Base-by-base conservation (phyloP, 2,113 vertebrate genomes). In the Symphodus melops region DNA sequence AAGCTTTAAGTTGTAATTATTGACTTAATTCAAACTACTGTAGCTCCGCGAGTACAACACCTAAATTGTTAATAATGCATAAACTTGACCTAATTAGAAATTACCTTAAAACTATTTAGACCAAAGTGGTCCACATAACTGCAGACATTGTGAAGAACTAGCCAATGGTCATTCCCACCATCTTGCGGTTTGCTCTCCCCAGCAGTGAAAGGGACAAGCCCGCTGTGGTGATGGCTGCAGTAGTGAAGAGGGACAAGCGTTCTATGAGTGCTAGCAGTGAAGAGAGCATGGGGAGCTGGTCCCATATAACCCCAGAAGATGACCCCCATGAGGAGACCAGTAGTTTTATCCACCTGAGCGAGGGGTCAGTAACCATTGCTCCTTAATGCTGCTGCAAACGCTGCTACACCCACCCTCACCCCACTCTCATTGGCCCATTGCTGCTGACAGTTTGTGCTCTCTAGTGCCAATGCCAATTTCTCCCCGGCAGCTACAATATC, bases 221-320 rank as follows among this genome's bases (percentile, higher is more conserved):
- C 59, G 71, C 85, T 0, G 93, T 91, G 82, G 2, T 74, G 82
- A 81, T 92, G 87, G 77, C 95, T 75, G 88, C 82, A 37, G 93
- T 90, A 94, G 57, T 83, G 85, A 92, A 91, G 1, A 91, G 94
- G 66, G 96, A 96, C 74, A 92, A 93, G 65, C 95, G 94, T 79
- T 93, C 88, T 85, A 94, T 94, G 77, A 95, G 93, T 5, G 94
- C 95, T 93, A 97, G 97, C 95, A 97, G 97, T 73, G 97, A 97
- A 74, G 98, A 97, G 77, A 98, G 97, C 91, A 96, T 93, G 63
- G 96, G 97, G 75, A 98, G 97, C 93, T 99, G 98, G 97, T 97
- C 96, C 70, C 97, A 98, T 86, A 92, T 98, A 42, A 95, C 93
- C 74, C 96, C 96, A 0, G 98, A 99, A 11, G 97, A 98, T 48